Evolutionary conservation across 2,113 vertebrate species (phyloP), one percentile per base, ranked within the genome.

Genomic region (Rhabdornis inornatus): DNA sequence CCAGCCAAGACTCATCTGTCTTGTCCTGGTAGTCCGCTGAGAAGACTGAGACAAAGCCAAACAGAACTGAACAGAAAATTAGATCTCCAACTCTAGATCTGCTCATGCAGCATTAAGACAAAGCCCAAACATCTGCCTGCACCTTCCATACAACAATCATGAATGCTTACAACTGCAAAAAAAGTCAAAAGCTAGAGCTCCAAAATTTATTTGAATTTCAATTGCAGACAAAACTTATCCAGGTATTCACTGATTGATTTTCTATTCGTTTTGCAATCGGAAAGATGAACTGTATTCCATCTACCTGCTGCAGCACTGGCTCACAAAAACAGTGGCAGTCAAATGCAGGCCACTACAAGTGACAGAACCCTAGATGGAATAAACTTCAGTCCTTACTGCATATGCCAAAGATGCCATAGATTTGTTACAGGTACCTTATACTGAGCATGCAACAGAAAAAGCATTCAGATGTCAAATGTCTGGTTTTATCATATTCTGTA

Each of bases 361-460:
- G 7, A 22, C 0, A 53, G 31, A 42, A 85, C 1, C 23, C 16
- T 4, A 55, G 35, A 28, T 7, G 6, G 11, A 50, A 6, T 22
- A 45, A 82, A 28, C 21, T 53, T 71, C 39, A n/a, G n/a, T 31
- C 23, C 20, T 63, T 76, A 31, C 6, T 9, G 5, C 17, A 42
- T 6, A 13, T 14, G 20, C 8, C 25, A 76, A 45, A 92, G n/a
- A 60, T 10, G 40, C 7, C 59, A 33, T 23, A 23, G 10, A 76
- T 79, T 47, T 66, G 4, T 70, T 49, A 49, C 1, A 1, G 7
- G 20, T 39, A 40, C 27, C 13, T 61, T 39, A 23, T 15, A 42
- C 1, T 8, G 20, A 77, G 24, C 7, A n/a, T 13, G 47, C 17
- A 27, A 25, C 7, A 53, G 15, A 49, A 6, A 65, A 64, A 55